These are phyloP conservation scores for Rhizoglyphus robini DNA, from an alignment of 1,140 invertebrate genomes.

Conservation along the genomic window DNA sequence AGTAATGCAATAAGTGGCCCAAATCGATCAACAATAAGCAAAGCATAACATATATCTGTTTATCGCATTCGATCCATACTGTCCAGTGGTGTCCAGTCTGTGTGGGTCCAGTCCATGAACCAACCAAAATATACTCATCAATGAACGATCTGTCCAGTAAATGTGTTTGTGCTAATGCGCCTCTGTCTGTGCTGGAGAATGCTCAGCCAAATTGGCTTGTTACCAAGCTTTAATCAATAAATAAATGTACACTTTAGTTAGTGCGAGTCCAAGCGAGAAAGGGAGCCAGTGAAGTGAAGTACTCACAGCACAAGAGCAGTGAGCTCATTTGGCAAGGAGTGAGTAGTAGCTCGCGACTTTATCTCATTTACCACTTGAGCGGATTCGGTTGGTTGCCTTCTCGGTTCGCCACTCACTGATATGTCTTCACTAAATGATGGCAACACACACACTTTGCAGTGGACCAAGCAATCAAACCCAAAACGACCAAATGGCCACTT, in stretches of 20 bases:
- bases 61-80: background rate
- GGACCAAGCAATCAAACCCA: background rate
- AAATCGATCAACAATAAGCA: no score
- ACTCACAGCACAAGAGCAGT: background rate
- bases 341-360: background rate
- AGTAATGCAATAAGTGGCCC: no score
- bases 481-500: background rate
- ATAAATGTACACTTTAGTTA: no score
- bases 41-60: no score
- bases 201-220: no score
- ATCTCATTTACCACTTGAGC: constrained; percentile 15
- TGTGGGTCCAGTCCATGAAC: no score
- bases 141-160: background rate
- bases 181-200: no score
- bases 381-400: constrained; percentile 9
- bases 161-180: no score
- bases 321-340: background rate
- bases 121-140: background rate
- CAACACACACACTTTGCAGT: background rate
- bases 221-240: no score
- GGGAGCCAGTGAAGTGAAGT: no score
- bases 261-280: no score
- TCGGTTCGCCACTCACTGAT: background rate
- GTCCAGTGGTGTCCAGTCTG: background rate
- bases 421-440: background rate